Base-by-base conservation (phyloP, 2,113 vertebrate species). In the Pterocles gutturalis region DNA sequence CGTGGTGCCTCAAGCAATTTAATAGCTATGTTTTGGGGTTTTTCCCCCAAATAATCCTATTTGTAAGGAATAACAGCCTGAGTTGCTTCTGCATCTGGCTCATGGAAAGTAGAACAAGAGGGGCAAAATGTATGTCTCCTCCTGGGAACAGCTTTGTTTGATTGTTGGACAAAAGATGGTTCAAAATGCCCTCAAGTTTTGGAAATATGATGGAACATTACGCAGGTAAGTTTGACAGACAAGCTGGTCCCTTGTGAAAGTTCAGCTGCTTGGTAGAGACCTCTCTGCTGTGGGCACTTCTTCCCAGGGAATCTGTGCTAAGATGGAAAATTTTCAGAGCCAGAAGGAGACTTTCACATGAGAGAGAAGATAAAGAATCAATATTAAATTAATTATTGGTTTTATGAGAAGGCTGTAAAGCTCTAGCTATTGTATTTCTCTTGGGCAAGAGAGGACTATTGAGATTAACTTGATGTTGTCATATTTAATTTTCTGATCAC, bases 361-460 rank as follows among this genome's bases (percentile, higher is more conserved):
- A 88, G 19, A 43, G 28, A 53, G 31, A 72, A 89, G 49, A 86
- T 81, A 88, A 81, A 90, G 71, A 83, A 89, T n/a, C 54, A 46
- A 7, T 83, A 62, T 46, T 76, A 69, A 69, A 58, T 83, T 86
- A 73, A 54, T 43, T 86, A 77, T 65, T 62, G 11, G 15, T 70
- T 93, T 92, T 83, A 86, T 58, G 60, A 89, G 62, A 83, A 90
- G 79, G 25, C 54, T 81, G 28, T 86, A 90, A 95, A 93, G 41
- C 12, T 15, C 8, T 58, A 62, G 54, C 26, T 61, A 65, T 3
- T 13, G 8, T 65, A 49, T 69, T 93, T 53, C 9, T 70, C 41
- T 70, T 80, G 25, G 54, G 19, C 33, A 86, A 62, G 67, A 65
- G 33, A 86, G 17, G 11, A 7, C 8, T 73, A 49, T 1, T 41